Percentiles rank a stretch among this genome's conserved stretches.
These are phyloP conservation scores for Oncorhynchus kisutch DNA, from an alignment of 2,113 vertebrate species.

Conservation along the genomic window DNA sequence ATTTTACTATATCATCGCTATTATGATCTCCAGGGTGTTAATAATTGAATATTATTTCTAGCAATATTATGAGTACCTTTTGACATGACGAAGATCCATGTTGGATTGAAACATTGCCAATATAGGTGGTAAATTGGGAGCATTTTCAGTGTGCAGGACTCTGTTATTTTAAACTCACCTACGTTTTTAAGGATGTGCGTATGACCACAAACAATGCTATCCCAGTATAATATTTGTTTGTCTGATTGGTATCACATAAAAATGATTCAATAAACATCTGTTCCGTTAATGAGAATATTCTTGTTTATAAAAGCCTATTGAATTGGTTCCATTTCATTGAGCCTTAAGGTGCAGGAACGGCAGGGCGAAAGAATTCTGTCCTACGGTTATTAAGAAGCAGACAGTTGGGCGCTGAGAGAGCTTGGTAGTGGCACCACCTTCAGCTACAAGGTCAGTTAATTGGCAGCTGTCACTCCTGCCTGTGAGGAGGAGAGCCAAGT, in stretches of 20 bases:
- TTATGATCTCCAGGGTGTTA: no score
- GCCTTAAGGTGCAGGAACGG: not conserved
- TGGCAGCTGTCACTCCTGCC: not conserved
- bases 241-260: not conserved
- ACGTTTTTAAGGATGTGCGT: no score
- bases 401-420: not conserved
- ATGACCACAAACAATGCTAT: no score
- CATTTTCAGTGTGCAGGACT: no score
- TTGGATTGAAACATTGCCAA: no score
- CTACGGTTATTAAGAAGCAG: no score
- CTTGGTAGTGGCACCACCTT: not conserved
- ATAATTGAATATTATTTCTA: no score
- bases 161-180: no score
- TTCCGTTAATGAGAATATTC: not conserved
- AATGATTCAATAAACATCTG: not conserved
- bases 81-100: no score
- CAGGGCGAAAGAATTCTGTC: no score
- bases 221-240: not conserved
- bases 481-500: not conserved
- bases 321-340: not conserved
- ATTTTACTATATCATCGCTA: not conserved
- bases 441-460: not conserved
- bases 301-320: not conserved
- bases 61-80: no score
- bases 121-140: no score